phyloP scores from a whole-genome alignment of 2,797 vertebrate genomes.

The Mus caroli region DNA sequence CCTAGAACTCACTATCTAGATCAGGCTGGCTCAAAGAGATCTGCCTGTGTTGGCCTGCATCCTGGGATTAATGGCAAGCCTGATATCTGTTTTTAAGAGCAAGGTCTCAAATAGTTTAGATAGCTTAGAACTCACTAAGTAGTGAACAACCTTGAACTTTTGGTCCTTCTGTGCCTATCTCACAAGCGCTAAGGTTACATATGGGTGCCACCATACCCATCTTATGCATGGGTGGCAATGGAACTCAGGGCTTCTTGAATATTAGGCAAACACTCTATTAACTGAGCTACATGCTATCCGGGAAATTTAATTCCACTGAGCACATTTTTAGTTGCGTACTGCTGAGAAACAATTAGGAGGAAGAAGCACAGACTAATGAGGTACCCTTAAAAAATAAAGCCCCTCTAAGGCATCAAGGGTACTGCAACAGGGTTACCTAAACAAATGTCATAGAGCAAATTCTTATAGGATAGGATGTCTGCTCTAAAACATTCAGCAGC shows the following conservation, averaged over 20 bases:
- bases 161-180: background rate
- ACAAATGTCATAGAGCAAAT: background rate
- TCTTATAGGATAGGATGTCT: conserved; percentile 2
- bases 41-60: background rate
- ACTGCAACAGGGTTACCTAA: background rate
- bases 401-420: background rate
- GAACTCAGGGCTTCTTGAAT: background rate
- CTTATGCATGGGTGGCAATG: background rate
- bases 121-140: background rate
- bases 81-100: background rate
- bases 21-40: background rate
- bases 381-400: background rate
- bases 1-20: background rate
- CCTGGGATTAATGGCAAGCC: background rate
- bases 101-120: background rate
- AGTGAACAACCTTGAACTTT: background rate
- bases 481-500: background rate
- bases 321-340: background rate
- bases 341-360: conserved; percentile 15
- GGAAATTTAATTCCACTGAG: background rate
- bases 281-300: background rate
- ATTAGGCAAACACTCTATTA: background rate
- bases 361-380: background rate
- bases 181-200: background rate
- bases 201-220: background rate